phyloP scores from a whole-genome alignment of 2,113 vertebrate genomes.

The Oryzias celebensis region DNA sequence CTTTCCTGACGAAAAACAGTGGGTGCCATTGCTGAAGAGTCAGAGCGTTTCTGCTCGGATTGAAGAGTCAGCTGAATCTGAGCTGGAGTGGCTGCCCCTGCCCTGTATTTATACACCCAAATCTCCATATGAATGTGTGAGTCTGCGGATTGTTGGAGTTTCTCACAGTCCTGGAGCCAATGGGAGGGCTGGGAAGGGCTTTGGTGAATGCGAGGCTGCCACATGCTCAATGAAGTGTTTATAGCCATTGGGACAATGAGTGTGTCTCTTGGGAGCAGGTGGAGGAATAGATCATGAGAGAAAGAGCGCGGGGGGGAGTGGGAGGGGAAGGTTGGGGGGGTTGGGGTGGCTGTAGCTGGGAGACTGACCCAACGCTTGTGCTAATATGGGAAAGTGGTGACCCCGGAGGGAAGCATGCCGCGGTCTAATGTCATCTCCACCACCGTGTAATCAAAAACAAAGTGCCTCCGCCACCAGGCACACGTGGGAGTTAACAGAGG shows the following conservation, averaged over 20 bases:
- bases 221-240: slow-evolving; percentile 80
- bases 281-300: slow-evolving; percentile 68
- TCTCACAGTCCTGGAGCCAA: slow-evolving; percentile 76
- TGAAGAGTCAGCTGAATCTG: slow-evolving; percentile 64
- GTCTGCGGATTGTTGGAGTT: slow-evolving; percentile 71
- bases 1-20: slow-evolving; percentile 60
- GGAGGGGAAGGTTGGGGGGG: slow-evolving; percentile 7
- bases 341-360: slow-evolving; percentile 25
- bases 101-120: slow-evolving; percentile 72
- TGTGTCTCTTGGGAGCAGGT: slow-evolving; percentile 79
- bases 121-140: slow-evolving; percentile 79
- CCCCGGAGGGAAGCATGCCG: slow-evolving; percentile 68
- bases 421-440: slow-evolving; percentile 63
- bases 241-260: slow-evolving; percentile 71
- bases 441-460: slow-evolving; percentile 67
- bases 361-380: slow-evolving; percentile 64
- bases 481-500: slow-evolving; percentile 66
- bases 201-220: slow-evolving; percentile 71
- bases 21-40: slow-evolving; percentile 72
- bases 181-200: slow-evolving; percentile 72
- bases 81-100: slow-evolving; percentile 53
- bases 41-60: slow-evolving; percentile 39
- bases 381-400: slow-evolving; percentile 81
- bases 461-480: slow-evolving; percentile 68
- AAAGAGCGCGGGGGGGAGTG: slow-evolving; percentile 47